Base-by-base conservation (phyloP, 1,140 invertebrate species). In the Sinonovacula constricta region DNA sequence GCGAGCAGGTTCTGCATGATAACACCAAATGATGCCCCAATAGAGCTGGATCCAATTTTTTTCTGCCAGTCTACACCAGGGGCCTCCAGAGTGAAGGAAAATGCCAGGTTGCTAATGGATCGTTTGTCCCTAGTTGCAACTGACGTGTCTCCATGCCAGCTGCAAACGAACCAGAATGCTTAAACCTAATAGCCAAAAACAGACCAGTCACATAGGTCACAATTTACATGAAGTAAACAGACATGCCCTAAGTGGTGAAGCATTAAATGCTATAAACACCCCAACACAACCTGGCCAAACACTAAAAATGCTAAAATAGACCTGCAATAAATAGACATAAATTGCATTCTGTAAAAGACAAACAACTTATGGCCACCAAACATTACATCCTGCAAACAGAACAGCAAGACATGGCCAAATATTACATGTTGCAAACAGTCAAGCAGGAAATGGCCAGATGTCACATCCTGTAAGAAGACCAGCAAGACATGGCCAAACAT, bases 21-120 rank as follows among this genome's bases (percentile, higher is more conserved):
- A 1, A 85, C 14, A n/a, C 82, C 84, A 70, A 85, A 85, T 15
- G 79, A 79, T 1, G 84, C 84, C 0, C 84, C 84, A 15, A 85
- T 79, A 30, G 80, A 63, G 2, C 18, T 30, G 15, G 74, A 74
- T 4, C 84, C 84, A 12, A 85, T 51, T 1, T 66, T n/a, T 49
- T 85, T 85, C 36, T 60, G 45, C 82, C 82, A 85, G 22, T 85
- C 72, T 36, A 83, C 78, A 14, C 80, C 68, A 14, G 84, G 84
- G 2, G 76, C 60, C 36, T 79, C 24, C 14, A 85, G 53, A 24
- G 39, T 15, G 30, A 85, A 75, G 1, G 26, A 31, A 18, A 75
- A 31, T 26, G 31, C 28, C 7, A 5, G 0, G 45, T 75, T 60
- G 1, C 63, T 36, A 0, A 75, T 65, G n/a, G 60, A 63, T 36